Evolutionary conservation across 2,888 invertebrate genomes (phyloP).

Genomic region (Laspeyria flexula): DNA sequence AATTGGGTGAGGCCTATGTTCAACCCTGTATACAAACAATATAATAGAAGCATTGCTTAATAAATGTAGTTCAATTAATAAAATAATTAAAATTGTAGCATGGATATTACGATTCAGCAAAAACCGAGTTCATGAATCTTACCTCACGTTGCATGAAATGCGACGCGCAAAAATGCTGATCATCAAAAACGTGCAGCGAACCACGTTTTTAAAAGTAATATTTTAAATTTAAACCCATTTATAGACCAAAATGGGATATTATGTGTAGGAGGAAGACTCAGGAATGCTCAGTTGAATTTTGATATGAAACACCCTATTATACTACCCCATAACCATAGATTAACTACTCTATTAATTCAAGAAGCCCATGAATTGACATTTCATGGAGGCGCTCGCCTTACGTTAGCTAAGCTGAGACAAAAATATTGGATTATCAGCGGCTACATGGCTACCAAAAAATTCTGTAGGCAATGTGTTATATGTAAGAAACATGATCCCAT

Average conservation of each 20-base stretch:
- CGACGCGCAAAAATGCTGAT: too few relatives aligned
- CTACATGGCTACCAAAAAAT: background rate
- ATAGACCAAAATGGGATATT: background rate
- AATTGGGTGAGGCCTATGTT: too few relatives aligned
- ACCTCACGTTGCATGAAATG: too few relatives aligned
- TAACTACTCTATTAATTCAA: slow-evolving; percentile 1
- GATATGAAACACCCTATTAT: background rate
- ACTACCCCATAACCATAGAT: background rate
- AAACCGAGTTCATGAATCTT: too few relatives aligned
- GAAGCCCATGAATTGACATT: background rate
- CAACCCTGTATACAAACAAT: too few relatives aligned
- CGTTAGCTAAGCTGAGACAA: background rate
- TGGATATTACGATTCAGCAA: too few relatives aligned
- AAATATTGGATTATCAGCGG: background rate
- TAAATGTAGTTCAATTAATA: too few relatives aligned
- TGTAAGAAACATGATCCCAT: background rate
- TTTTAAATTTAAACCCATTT: background rate
- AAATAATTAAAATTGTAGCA: too few relatives aligned
- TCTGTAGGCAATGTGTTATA: background rate
- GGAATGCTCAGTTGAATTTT: background rate
- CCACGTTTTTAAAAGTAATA: background rate
- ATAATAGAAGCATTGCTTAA: too few relatives aligned
- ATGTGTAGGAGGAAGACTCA: background rate
- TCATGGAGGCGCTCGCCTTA: background rate
- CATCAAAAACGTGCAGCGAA: too few relatives aligned